Base-by-base conservation (phyloP, 1,140 invertebrate species). In the Zaprionus kolodkinae region DNA sequence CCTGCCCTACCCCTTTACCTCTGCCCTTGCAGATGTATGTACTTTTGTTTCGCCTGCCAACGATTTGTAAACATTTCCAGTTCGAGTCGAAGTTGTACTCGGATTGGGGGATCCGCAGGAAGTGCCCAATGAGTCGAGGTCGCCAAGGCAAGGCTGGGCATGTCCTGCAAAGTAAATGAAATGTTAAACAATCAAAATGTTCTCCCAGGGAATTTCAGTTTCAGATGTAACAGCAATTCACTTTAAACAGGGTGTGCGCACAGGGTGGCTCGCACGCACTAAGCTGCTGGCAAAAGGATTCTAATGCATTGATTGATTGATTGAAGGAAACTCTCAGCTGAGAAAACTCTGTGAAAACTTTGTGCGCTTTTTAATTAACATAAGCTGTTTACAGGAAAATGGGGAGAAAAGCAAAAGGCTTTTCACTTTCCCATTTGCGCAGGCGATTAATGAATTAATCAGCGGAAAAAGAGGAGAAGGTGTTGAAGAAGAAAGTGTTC, bases 301-400 rank as follows among this genome's bases (percentile, higher is more conserved):
- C 17, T 10, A 63, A 40, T 40, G 30, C 33, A 30, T 30, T 30
- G 27, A 73, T 78, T 88, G 84, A 88, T 88, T 81, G 85, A 89
- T 88, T 83, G 71, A 64, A 50, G 52, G 9, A 33, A 21, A 55
- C 64, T 57, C 43, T 59, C 25, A 68, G 62, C 63, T 68, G 12
- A 50, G 27, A 30, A 30, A 30, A 74, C 27, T 57, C 15, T 35
- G 36, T 59, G 71, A 48, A 30, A 59, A 65, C 40, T 59, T 43
- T 61, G 13, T 55, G 48, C 25, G 54, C 84, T 76, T 88, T 45
- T 81, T 89, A 88, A 88, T 88, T 88, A 88, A 88, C 85, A 88
- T 89, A 88, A 88, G 85, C 85, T 69, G 81, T 78, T 88, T 88
- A 89, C 33, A 30, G 17, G 4, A 17, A 21, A 27, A 21, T 1